Percentiles rank a stretch among this genome's conserved stretches.
Conservation (phyloP, 2,888 invertebrate genomes). For the Macrosoma leucophasiata region DNA sequence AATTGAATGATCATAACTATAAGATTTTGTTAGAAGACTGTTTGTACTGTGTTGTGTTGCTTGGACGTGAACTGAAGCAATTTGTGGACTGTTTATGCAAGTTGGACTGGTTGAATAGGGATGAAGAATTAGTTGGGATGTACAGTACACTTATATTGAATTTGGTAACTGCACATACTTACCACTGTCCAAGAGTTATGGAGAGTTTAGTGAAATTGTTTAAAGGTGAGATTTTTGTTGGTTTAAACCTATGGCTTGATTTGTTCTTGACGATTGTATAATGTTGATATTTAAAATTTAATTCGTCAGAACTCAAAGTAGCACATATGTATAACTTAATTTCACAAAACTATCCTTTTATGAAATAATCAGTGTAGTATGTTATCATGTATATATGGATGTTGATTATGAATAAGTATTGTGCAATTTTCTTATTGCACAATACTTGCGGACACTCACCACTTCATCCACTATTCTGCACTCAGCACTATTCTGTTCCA, state of each 20-base stretch:
- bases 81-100: slow-evolving; percentile 55
- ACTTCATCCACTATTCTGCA: no score
- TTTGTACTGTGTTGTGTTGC: slow-evolving; percentile 51
- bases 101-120: slow-evolving; percentile 53
- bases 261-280: not conserved
- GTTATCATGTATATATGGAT: no score
- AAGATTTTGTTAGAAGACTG: slow-evolving; percentile 57
- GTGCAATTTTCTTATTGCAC: slow-evolving; percentile 16
- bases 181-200: slow-evolving; percentile 58
- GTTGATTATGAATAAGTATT: no score
- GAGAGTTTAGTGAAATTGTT: slow-evolving; percentile 51
- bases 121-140: slow-evolving; percentile 44
- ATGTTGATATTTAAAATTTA: slow-evolving; percentile 1
- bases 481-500: no score
- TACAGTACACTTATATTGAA: slow-evolving; percentile 52
- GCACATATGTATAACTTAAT: no score
- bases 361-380: no score
- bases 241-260: not conserved
- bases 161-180: slow-evolving; percentile 63
- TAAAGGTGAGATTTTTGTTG: slow-evolving; percentile 58
- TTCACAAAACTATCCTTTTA: not conserved
- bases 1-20: slow-evolving; percentile 59
- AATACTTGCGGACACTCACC: no score
- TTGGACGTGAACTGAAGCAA: slow-evolving; percentile 52
- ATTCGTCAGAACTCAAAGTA: no score